phyloP scores from a whole-genome alignment of 2,888 invertebrate species.

The Panopea generosa region DNA sequence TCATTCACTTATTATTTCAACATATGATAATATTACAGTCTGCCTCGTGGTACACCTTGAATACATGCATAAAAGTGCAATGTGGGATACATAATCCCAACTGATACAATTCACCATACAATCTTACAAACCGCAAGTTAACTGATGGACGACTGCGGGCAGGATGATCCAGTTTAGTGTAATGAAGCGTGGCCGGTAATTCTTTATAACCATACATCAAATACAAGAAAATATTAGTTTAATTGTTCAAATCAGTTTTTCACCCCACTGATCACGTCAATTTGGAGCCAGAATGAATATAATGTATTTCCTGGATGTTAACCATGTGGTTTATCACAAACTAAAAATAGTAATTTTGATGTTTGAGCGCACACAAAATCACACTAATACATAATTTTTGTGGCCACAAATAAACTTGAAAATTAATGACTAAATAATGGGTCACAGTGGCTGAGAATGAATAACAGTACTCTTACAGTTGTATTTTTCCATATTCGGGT shows the following conservation, averaged over 20 bases:
- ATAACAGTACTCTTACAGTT: too few species aligned
- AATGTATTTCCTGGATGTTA: conserved; percentile 9
- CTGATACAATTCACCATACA: background rate
- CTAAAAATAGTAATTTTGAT: conserved; percentile 9
- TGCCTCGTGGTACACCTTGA: too few species aligned
- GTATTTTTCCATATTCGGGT: background rate
- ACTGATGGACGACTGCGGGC: background rate
- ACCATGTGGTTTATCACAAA: background rate
- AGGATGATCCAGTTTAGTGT: conserved; percentile 4
- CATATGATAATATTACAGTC: too few species aligned
- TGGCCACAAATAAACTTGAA: too few species aligned
- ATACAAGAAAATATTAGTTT: conserved; percentile 31
- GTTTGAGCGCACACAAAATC: background rate
- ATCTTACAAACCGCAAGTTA: background rate
- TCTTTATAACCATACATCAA: conserved; percentile 3
- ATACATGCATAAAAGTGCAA: too few species aligned
- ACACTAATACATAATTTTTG: too few species aligned
- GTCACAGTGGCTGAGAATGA: too few species aligned
- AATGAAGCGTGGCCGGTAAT: conserved; percentile 8
- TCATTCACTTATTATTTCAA: too few species aligned
- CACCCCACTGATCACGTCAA: conserved; percentile 31
- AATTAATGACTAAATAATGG: too few species aligned
- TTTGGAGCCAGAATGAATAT: conserved; percentile 31
- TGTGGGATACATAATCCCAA: background rate
- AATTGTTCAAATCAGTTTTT: conserved; percentile 43